Percentiles rank a stretch among this genome's conserved stretches.
Evolutionary conservation across 2,888 invertebrate genomes (phyloP).

Genomic region (Tetragonula carbonaria): DNA sequence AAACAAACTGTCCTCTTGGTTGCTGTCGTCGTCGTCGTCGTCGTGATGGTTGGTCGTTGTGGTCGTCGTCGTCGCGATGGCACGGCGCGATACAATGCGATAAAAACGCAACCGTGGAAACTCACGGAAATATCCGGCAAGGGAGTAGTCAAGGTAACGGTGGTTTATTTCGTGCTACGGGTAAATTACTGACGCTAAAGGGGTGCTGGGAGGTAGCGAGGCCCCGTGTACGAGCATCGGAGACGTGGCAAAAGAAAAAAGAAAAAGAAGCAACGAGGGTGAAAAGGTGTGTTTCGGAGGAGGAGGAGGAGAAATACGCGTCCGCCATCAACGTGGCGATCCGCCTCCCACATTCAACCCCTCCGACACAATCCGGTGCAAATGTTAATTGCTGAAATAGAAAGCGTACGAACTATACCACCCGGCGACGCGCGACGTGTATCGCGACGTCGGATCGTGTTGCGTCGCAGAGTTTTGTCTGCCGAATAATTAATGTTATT

Average conservation of each 20-base stretch:
- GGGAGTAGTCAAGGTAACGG: slow-evolving; percentile 74
- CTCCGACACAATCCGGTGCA: slow-evolving; percentile 52
- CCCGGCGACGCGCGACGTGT: not conserved
- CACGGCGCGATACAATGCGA: slow-evolving; percentile 70
- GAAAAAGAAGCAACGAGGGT: slow-evolving; percentile 63
- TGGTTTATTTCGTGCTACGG: slow-evolving; percentile 72
- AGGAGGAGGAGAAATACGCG: slow-evolving; percentile 59
- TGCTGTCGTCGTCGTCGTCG: slow-evolving; percentile 14
- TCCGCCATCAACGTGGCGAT: not conserved
- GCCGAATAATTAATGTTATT: slow-evolving; percentile 61
- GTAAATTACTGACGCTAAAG: slow-evolving; percentile 67
- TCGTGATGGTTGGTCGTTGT: slow-evolving; percentile 23
- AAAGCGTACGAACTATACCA: slow-evolving; percentile 59
- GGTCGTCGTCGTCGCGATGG: slow-evolving; percentile 59
- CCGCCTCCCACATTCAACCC: not conserved
- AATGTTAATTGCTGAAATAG: slow-evolving; percentile 67
- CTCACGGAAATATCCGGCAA: slow-evolving; percentile 65
- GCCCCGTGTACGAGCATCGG: slow-evolving; percentile 15
- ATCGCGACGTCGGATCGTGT: not conserved
- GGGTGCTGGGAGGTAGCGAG: not conserved
- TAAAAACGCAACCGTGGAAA: slow-evolving; percentile 72
- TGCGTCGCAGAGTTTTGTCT: slow-evolving; percentile 49
- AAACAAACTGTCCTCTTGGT: slow-evolving; percentile 45
- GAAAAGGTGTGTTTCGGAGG: slow-evolving; percentile 61
- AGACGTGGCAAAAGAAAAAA: slow-evolving; percentile 48